Evolutionary conservation across 2,797 vertebrate genomes (phyloP), one percentile per base, ranked within the genome.

Genomic region (Coregonus sp.): DNA sequence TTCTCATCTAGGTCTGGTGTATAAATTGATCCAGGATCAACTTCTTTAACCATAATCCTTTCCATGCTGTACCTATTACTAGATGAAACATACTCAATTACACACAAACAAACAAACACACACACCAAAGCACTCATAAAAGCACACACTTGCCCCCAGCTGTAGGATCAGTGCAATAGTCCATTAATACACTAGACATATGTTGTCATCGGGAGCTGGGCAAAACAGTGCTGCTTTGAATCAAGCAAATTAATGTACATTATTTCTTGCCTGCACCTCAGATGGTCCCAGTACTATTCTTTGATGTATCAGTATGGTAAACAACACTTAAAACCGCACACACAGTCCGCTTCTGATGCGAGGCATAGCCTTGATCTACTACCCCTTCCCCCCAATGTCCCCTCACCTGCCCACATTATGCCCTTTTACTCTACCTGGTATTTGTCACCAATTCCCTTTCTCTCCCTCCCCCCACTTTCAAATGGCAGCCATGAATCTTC

Each of bases 401-500:
- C 40, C 40, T 47, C 78, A 1, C 40, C 40, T 47, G 9, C 11
- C 40, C 40, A 47, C 40, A 86, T 86, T 76, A 83, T 75, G 83
- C 77, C 89, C 80, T 87, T 92, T 89, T 87, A 88, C 72, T 82
- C 59, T 76, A 78, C 75, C 86, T 79, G 83, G 75, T 80, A 92
- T 93, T 91, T 89, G 81, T 93, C 90, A 91, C 87, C 83, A 72
- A 66, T 67, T 74, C 70, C 70, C 66, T 84, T 66, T 75, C 25
- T 54, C 73, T 86, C 72, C 77, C 78, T 77, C 74, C 68, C 74
- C 84, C 82, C 79, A 79, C 77, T 88, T 86, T 85, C 85, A 93
- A 94, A 94, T 92, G 85, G 91, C 89, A 84, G 90, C 90, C 81
- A 94, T 94, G 92, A 95, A 95, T 94, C 94, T 94, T 94, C 93